A percentile compares a stretch with the other conserved stretches of the same genome.
Evolutionary conservation across 1,140 invertebrate genomes (phyloP).

Genomic region (Euglossa dilemma): DNA sequence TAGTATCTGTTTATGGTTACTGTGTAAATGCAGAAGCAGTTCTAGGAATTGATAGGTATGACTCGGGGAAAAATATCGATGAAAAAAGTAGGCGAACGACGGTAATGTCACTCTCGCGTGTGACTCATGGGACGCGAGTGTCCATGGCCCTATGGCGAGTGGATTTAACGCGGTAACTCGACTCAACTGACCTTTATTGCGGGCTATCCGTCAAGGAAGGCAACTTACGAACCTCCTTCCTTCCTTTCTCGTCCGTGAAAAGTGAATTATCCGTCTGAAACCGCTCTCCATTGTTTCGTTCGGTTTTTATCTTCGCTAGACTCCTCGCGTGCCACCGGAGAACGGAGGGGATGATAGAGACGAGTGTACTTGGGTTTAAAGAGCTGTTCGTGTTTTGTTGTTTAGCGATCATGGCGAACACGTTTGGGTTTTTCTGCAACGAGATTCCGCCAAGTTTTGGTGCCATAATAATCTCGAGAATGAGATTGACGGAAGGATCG

Average conservation of each 20-base stretch:
- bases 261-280: constrained; percentile 26
- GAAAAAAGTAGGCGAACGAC: neutral
- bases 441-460: no score
- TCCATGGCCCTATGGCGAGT: neutral
- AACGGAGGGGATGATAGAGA: neutral
- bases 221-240: constrained; percentile 24
- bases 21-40: no score
- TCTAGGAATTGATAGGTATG: no score
- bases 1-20: no score
- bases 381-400: neutral
- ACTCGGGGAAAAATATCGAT: no score
- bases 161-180: constrained; percentile 34
- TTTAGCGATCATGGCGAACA: neutral
- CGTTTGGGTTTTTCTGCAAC: no score
- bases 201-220: constrained; percentile 26
- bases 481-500: no score
- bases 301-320: constrained; percentile 9
- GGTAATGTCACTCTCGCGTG: constrained; percentile 26
- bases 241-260: constrained; percentile 17
- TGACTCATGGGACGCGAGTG: constrained; percentile 14
- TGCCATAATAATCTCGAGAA: no score
- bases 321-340: neutral
- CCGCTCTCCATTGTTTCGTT: constrained; percentile 6
- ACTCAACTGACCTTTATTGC: constrained; percentile 37
- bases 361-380: neutral